phyloP scores from a whole-genome alignment of 1,140 invertebrate genomes.

The Halictus rubicundus region DNA sequence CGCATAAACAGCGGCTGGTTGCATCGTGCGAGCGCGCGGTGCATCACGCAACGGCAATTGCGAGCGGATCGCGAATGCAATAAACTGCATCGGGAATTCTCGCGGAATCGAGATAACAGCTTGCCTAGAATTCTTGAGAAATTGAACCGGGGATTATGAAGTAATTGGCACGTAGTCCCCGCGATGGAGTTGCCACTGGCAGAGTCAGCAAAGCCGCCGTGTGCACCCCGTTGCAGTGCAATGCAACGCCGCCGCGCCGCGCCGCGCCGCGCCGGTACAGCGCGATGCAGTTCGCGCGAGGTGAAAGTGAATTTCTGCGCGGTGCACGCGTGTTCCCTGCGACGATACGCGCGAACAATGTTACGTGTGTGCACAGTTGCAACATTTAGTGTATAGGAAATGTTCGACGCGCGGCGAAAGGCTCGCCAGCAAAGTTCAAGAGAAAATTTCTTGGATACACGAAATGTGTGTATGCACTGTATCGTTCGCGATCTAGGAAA shows the following conservation, averaged over 20 bases:
- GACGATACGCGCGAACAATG: slow-evolving; percentile 28
- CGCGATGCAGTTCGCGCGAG: slow-evolving; percentile 42
- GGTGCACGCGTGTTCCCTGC: slow-evolving; percentile 48
- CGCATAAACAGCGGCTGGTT: no score
- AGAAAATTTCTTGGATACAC: not conserved
- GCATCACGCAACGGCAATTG: slow-evolving; percentile 7
- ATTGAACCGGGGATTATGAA: slow-evolving; percentile 54
- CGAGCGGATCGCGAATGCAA: not conserved
- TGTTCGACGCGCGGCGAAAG: not conserved
- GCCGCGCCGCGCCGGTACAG: no score
- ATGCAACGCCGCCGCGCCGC: not conserved
- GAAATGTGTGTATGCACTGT: no score
- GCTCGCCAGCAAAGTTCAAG: not conserved
- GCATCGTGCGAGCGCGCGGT: not conserved
- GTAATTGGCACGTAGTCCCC: slow-evolving; percentile 60
- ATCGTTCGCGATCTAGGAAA: no score
- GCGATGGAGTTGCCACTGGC: slow-evolving; percentile 42
- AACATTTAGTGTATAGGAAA: slow-evolving; percentile 49
- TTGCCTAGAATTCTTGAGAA: slow-evolving; percentile 43
- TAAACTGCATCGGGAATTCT: slow-evolving; percentile 3
- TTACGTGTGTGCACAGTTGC: slow-evolving; percentile 24
- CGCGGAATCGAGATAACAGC: slow-evolving; percentile 2
- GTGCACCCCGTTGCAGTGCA: no score
- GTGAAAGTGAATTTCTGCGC: slow-evolving; percentile 73
- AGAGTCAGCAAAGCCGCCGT: no score